Evolutionary conservation across 2,113 vertebrate genomes (phyloP), one percentile per base, ranked within the genome.

Genomic region (Carassius auratus): DNA sequence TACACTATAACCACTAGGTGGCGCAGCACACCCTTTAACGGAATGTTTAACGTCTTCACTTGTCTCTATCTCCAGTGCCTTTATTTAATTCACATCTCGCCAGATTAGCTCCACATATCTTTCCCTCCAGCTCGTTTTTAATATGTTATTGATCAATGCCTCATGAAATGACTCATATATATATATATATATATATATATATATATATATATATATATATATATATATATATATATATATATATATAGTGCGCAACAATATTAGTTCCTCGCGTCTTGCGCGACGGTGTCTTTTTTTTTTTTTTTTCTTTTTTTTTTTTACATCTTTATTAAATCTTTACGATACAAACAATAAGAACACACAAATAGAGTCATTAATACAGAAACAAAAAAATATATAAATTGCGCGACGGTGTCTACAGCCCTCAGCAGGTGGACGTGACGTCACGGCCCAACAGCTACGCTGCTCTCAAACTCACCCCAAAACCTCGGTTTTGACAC

Each of bases 391-490:
- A 26, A 26, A 26, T 26, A 26, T 26, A 26, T 26, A 26, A 26
- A 26, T 69, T 36, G 66, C 3, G 52, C 61, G 61, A 2, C 64
- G 12, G 30, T 30, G 30, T 30, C 2, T 45, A 15, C 48, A 81
- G 50, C 17, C 48, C 64, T 82, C 36, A 85, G 86, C 83, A 89
- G 86, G 85, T 87, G 88, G 86, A 83, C 21, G 38, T 87, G 75
- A 89, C 88, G 88, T 87, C 75, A 87, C 75, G 21, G 12, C 38
- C 33, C 50, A 13, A 61, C 66, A 55, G 14, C 26, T 10, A 3
- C 15, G 36, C 48, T 8, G 5, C 21, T 80, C 7, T 8, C 12
- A 42, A 81, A 71, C 38, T 38, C 36, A 13, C 17, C 8, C 17
- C 42, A 76, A 48, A 76, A 3, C 36, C 4, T 3, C 1, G 8